Percentiles rank a stretch among this genome's conserved stretches.
These are phyloP conservation scores for Euura lappo DNA, from an alignment of 1,140 invertebrate genomes.

Conservation along the genomic window DNA sequence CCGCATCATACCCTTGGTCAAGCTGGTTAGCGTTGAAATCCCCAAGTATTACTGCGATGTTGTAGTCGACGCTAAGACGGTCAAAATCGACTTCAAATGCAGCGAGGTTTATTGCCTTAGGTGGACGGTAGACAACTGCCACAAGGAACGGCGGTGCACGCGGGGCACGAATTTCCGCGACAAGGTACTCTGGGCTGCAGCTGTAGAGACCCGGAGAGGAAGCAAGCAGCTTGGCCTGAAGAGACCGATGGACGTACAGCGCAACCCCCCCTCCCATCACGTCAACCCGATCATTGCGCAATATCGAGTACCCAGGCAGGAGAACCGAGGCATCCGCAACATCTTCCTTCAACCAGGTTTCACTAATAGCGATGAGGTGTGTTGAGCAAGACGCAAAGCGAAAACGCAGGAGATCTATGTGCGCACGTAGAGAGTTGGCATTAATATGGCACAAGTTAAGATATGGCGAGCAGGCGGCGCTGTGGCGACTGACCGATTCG, in stretches of 20 bases:
- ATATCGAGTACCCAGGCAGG: background rate
- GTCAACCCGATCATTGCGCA: constrained; percentile 8
- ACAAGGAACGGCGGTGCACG: background rate
- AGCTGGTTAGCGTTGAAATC: background rate
- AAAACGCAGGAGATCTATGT: background rate
- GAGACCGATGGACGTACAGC: constrained; percentile 5
- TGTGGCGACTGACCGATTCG: too few relatives aligned
- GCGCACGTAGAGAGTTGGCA: background rate
- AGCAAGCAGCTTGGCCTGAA: background rate
- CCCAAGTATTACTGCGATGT: background rate
- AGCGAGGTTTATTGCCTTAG: background rate
- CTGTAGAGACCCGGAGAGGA: background rate
- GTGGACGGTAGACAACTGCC: background rate
- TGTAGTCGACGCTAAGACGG: background rate
- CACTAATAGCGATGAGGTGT: background rate
- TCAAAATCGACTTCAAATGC: too few relatives aligned
- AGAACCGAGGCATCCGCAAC: background rate
- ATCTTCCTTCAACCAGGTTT: background rate
- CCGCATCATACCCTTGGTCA: background rate
- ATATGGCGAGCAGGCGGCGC: too few relatives aligned
- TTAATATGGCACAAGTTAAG: too few relatives aligned
- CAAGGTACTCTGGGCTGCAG: background rate
- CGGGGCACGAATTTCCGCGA: background rate
- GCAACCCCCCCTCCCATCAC: background rate
- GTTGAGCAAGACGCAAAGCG: background rate